Percentiles rank a stretch among this genome's conserved stretches.
Conservation (phyloP, 2,797 vertebrate species). For the Tenualosa ilisha region DNA sequence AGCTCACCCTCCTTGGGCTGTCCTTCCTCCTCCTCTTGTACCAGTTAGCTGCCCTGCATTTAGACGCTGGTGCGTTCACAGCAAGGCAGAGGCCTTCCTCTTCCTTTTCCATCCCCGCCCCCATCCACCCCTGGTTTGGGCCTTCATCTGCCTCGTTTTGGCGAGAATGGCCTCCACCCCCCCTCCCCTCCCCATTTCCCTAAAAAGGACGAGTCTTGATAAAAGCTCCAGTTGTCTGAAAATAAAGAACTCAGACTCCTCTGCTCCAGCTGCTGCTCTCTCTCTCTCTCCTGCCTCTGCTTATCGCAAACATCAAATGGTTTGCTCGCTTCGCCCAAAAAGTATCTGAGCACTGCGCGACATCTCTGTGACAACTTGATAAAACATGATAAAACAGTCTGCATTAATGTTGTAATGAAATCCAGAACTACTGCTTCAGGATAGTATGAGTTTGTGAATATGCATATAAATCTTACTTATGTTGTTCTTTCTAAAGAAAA, state of each 20-base stretch:
- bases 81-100: slow-evolving; percentile 52
- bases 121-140: slow-evolving; percentile 26
- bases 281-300: slow-evolving; percentile 3
- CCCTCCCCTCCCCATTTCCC: slow-evolving; percentile 3
- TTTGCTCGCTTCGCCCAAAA: not conserved
- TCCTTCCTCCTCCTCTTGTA: slow-evolving; percentile 57
- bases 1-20: slow-evolving; percentile 47
- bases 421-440: not conserved
- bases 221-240: not conserved
- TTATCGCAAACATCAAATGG: not conserved
- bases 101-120: slow-evolving; percentile 34
- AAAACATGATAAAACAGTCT: slow-evolving; percentile 16
- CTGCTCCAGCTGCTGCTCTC: not conserved
- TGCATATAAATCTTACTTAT: slow-evolving; percentile 35
- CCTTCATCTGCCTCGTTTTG: slow-evolving; percentile 32
- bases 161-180: not conserved
- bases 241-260: not conserved
- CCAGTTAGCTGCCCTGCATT: slow-evolving; percentile 39
- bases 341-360: not conserved
- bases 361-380: slow-evolving; percentile 1
- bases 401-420: slow-evolving; percentile 7
- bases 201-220: slow-evolving; percentile 20
- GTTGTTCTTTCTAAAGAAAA: slow-evolving; percentile 50
- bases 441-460: slow-evolving; percentile 46
- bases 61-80: slow-evolving; percentile 49